Percentiles rank a stretch among this genome's conserved stretches.
These are phyloP conservation scores for Drosophila macrospina DNA, from an alignment of 2,888 invertebrate species.

Conservation along the genomic window DNA sequence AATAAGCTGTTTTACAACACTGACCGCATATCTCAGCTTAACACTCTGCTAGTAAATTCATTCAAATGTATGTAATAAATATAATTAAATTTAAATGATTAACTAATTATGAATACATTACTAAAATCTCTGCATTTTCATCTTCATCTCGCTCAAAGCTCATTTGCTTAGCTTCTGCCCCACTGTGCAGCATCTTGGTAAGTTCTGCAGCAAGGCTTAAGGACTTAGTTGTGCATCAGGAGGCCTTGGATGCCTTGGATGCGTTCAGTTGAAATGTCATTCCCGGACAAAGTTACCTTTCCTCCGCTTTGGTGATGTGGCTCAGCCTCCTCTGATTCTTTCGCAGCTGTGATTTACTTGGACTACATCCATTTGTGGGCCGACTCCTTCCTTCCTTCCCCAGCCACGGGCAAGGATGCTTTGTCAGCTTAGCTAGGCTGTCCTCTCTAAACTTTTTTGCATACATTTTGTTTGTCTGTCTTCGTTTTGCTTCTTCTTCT, in stretches of 20 bases:
- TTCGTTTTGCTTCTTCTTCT: not conserved
- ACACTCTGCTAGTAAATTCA: too few species aligned
- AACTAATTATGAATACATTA: not conserved
- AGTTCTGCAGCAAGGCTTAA: conserved; percentile 12
- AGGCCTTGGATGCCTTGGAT: conserved; percentile 16
- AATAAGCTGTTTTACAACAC: too few species aligned
- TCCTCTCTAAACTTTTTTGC: conserved; percentile 26
- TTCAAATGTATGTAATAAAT: not conserved
- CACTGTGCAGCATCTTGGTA: conserved; percentile 41
- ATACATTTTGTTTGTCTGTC: conserved; percentile 34
- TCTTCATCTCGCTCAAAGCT: too few species aligned
- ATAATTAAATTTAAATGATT: not conserved
- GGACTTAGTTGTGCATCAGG: conserved; percentile 23
- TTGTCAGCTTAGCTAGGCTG: conserved; percentile 34
- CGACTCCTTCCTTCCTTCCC: not conserved
- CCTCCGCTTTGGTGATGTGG: not conserved
- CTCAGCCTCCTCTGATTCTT: not conserved
- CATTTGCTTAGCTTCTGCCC: not conserved
- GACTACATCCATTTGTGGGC: conserved; percentile 37
- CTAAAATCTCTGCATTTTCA: too few species aligned
- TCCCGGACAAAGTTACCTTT: conserved; percentile 18
- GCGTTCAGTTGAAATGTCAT: conserved; percentile 34
- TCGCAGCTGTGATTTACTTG: conserved; percentile 34
- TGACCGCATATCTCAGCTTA: too few species aligned
- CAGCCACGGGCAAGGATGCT: conserved; percentile 14